Base-by-base conservation (phyloP, 1,140 invertebrate genomes). In the Triops longicaudatus region DNA sequence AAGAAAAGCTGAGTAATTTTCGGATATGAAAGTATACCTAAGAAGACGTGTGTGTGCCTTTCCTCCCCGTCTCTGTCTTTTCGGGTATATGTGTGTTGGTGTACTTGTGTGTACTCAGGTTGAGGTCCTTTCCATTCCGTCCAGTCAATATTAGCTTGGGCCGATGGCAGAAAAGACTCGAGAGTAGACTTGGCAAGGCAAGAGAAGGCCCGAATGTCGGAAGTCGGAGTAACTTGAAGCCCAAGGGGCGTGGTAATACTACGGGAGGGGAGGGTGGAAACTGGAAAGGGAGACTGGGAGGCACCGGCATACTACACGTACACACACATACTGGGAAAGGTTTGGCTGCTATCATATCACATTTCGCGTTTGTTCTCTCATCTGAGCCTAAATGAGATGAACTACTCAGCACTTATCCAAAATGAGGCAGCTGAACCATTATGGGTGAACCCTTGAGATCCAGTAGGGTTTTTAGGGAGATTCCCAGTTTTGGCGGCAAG, bases 321-420 rank as follows among this genome's bases (percentile, higher is more conserved):
- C 50, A 22, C 50, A 63, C 50, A 63, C 50, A 63, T 22, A 63
- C 50, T n/a, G 17, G 50, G 22, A 63, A 37, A 37, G 31, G 31
- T 7, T 37, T 37, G 31, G 31, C 50, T 17, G 17, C 50, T 63
- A 5, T 22, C 17, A 17, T 63, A 63, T 63, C 50, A 63, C 50
- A 63, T 63, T 63, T 63, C 50, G 50, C 50, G 1, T 63, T 63
- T 63, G 50, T 63, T 22, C 50, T 63, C 50, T 22, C 50, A 63
- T 63, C 50, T 63, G 50, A 63, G 50, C 50, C 50, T 63, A 63
- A 63, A 63, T 63, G 50, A 63, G 50, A 63, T 63, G 50, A 63
- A 63, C 50, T 63, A 63, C 50, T 63, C 50, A 22, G 50, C 50
- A 63, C 50, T 63, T 63, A 63, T 17, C 50, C 17, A 10, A 63